These are phyloP conservation scores for Pediacus dermestoides DNA, from an alignment of 2,888 invertebrate genomes.

Conservation along the genomic window DNA sequence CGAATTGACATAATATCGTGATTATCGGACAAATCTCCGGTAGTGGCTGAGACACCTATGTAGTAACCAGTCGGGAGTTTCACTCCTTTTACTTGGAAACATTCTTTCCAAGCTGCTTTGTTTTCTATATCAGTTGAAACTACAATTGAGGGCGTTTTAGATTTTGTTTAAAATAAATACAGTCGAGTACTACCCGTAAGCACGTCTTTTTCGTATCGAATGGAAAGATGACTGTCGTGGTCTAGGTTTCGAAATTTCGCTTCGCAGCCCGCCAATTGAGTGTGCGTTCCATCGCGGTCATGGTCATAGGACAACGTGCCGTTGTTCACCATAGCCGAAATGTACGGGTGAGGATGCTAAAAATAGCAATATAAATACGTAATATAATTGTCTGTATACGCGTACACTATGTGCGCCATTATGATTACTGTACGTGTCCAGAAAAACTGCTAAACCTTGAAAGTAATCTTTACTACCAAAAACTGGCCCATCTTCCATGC, in stretches of 20 bases:
- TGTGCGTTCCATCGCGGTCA: conserved; percentile 97
- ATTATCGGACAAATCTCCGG: conserved; percentile 94
- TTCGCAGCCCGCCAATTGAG: conserved; percentile 95
- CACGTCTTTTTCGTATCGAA: conserved; percentile 87
- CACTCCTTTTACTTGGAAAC: conserved; percentile 85
- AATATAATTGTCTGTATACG: conserved; percentile 22
- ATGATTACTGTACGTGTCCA: conserved; percentile 99
- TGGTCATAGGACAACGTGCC: conserved; percentile 95
- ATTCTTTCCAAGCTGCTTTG: conserved; percentile 90
- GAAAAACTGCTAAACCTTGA: conserved; percentile 82
- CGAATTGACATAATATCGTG: conserved; percentile 92
- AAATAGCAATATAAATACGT: too few species aligned
- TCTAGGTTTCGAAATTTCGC: conserved; percentile 89
- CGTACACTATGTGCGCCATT: conserved; percentile 97
- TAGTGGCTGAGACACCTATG: conserved; percentile 92
- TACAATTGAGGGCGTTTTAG: conserved; percentile 45
- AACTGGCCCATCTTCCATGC: conserved; percentile 79
- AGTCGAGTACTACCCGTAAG: conserved; percentile 63
- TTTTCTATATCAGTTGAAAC: conserved; percentile 90
- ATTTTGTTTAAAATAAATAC: conserved; percentile 10
- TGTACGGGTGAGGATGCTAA: conserved; percentile 96
- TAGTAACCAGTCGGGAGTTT: conserved; percentile 92
- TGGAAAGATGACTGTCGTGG: conserved; percentile 84
- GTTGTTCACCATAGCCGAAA: conserved; percentile 98
- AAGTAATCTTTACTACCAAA: conserved; percentile 95